These are phyloP conservation scores for Caenorhabditis sulstoni DNA, from an alignment of 2,888 invertebrate species.

Conservation along the genomic window DNA sequence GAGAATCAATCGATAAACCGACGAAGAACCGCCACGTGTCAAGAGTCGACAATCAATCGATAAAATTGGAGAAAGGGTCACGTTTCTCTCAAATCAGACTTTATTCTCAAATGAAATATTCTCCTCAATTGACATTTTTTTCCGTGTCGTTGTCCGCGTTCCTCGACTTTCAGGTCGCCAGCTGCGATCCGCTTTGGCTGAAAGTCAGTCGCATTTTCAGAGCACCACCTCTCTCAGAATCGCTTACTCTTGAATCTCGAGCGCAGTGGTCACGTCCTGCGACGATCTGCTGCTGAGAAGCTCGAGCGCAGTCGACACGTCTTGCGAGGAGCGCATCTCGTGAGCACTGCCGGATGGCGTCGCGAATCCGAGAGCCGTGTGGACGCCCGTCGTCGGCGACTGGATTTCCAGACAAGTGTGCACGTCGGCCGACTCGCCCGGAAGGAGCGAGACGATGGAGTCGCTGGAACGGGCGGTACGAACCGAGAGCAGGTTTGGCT, in stretches of 20 bases:
- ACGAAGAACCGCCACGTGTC: no score
- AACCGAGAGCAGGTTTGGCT: conserved; percentile 40
- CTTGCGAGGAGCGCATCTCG: conserved; percentile 46
- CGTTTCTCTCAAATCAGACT: no score
- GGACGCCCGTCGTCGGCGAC: conserved; percentile 42
- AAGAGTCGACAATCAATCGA: no score
- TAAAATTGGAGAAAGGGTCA: no score
- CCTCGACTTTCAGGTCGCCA: conserved; percentile 3
- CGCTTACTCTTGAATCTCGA: conserved; percentile 42
- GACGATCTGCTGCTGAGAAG: conserved; percentile 45
- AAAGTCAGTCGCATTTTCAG: background rate
- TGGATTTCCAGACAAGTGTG: conserved; percentile 35
- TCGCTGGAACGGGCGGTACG: conserved; percentile 32
- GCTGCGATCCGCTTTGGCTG: conserved; percentile 18
- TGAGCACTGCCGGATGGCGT: conserved; percentile 22
- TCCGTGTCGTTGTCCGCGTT: no score
- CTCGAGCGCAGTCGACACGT: conserved; percentile 48
- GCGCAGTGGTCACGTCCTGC: conserved; percentile 42
- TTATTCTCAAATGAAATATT: no score
- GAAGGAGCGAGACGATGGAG: background rate
- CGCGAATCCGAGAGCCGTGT: conserved; percentile 35
- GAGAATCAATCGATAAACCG: no score
- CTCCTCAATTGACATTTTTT: no score
- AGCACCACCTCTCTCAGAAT: no score
- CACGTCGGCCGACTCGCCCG: conserved; percentile 35